Evolutionary conservation across 2,888 invertebrate genomes (phyloP).

Genomic region (Argyresthia goedartella): DNA sequence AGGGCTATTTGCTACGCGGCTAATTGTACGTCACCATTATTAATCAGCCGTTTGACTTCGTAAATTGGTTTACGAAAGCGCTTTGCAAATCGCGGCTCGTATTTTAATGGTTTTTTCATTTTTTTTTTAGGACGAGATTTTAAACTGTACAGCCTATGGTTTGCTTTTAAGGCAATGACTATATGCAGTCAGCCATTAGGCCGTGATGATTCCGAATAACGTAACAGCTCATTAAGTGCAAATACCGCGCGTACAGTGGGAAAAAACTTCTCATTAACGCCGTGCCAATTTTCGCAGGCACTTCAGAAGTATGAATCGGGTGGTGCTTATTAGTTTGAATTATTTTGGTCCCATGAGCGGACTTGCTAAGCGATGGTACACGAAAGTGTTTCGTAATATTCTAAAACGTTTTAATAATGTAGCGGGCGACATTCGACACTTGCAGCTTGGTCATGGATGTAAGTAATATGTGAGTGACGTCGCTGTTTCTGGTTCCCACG

Average conservation of each 20-base stretch:
- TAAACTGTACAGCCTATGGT: too few species aligned
- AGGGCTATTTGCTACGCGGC: slow-evolving; percentile 31
- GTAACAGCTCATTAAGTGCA: neutral
- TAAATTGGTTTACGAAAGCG: slow-evolving; percentile 28
- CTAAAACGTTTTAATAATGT: too few species aligned
- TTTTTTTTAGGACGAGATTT: too few species aligned
- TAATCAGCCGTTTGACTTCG: slow-evolving; percentile 40
- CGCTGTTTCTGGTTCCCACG: too few species aligned
- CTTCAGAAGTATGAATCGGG: neutral
- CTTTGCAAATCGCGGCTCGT: too few species aligned
- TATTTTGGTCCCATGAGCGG: slow-evolving; percentile 24
- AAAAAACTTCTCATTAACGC: neutral
- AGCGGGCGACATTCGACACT: too few species aligned
- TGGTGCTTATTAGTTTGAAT: slow-evolving; percentile 28
- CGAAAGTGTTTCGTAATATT: too few species aligned
- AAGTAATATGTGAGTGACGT: too few species aligned
- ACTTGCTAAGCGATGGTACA: slow-evolving; percentile 23
- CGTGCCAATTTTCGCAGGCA: neutral
- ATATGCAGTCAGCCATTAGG: neutral
- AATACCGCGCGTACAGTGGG: neutral
- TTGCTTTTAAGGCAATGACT: too few species aligned
- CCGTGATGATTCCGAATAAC: neutral
- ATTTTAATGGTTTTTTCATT: too few species aligned
- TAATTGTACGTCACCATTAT: slow-evolving; percentile 49
- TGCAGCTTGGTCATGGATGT: too few species aligned